These are phyloP conservation scores for Tachysurus vachellii DNA, from an alignment of 2,113 vertebrate genomes.

Conservation along the genomic window DNA sequence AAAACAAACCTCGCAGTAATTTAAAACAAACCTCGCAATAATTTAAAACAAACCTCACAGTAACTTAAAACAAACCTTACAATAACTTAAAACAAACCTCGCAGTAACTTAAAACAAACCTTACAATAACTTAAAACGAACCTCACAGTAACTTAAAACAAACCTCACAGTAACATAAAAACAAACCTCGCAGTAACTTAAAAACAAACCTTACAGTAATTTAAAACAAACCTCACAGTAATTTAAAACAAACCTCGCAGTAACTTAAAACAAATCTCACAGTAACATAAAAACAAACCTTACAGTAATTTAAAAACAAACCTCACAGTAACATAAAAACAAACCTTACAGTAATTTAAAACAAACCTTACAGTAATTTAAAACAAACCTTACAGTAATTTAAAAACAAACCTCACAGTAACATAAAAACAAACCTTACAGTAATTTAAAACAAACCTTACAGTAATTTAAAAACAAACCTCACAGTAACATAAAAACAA, in stretches of 20 bases:
- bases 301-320: background rate
- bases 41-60: background rate
- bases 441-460: background rate
- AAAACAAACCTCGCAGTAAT: background rate
- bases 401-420: background rate
- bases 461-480: background rate
- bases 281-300: background rate
- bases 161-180: too few relatives aligned
- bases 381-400: background rate
- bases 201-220: too few relatives aligned
- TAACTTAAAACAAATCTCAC: background rate
- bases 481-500: too few relatives aligned
- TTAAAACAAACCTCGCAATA: background rate
- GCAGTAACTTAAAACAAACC: too few relatives aligned
- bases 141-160: too few relatives aligned
- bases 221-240: too few relatives aligned
- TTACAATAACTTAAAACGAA: too few relatives aligned
- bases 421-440: background rate
- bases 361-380: background rate
- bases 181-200: too few relatives aligned
- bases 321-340: background rate
- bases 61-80: too few relatives aligned
- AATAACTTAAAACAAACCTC: too few relatives aligned
- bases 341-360: too few relatives aligned
- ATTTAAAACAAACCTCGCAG: background rate